phyloP scores from a whole-genome alignment of 2,113 vertebrate genomes.

The Synchiropus splendidus region DNA sequence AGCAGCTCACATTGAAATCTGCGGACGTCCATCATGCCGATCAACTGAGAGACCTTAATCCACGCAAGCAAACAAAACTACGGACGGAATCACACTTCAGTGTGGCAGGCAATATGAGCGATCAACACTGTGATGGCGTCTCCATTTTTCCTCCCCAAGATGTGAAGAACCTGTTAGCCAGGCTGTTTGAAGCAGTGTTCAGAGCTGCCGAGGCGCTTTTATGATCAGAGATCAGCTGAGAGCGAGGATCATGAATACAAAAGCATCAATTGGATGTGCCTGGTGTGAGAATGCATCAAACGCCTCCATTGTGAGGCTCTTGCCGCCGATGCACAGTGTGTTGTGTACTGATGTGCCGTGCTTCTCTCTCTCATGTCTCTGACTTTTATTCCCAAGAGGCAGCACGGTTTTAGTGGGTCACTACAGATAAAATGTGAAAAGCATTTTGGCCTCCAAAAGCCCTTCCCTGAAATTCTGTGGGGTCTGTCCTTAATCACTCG shows the following conservation, averaged over 20 bases:
- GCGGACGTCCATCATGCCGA: no score
- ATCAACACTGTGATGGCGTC: constrained; percentile 21
- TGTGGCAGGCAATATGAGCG: constrained; percentile 33
- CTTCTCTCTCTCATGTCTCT: constrained; percentile 6
- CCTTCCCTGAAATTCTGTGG: constrained; percentile 16
- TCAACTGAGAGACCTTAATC: no score
- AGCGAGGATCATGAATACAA: constrained; percentile 46
- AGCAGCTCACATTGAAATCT: no score
- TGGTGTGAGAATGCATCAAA: constrained; percentile 42
- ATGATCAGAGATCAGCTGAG: constrained; percentile 35
- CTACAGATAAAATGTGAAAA: constrained; percentile 17
- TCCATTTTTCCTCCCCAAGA: constrained; percentile 28
- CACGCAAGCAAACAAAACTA: constrained; percentile 19
- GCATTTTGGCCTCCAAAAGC: constrained; percentile 23
- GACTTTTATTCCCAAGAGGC: constrained; percentile 21
- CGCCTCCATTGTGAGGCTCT: constrained; percentile 23
- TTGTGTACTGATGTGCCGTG: constrained; percentile 13
- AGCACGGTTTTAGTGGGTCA: constrained; percentile 37
- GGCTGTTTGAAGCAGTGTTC: constrained; percentile 25
- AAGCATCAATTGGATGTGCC: constrained; percentile 43
- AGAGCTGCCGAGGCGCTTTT: constrained; percentile 34
- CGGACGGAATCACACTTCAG: constrained; percentile 28
- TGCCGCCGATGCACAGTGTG: constrained; percentile 4
- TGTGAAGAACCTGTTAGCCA: constrained; percentile 35
- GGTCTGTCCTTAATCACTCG: constrained; percentile 27